Conservation (phyloP, 2,797 vertebrate genomes). For the Schizopygopsis pylzovi region DNA sequence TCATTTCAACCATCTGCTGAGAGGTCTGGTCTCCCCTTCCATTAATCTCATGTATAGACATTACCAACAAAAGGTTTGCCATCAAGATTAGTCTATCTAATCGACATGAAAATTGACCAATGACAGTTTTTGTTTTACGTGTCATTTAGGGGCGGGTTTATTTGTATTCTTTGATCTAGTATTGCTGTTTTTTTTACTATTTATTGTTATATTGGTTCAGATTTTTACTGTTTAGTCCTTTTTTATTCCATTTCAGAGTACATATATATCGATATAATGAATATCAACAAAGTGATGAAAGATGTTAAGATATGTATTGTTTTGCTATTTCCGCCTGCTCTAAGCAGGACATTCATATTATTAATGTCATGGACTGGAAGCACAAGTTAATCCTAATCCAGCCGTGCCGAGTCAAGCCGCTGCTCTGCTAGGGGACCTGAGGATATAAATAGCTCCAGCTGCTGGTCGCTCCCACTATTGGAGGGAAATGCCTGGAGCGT, state of each 20-base stretch:
- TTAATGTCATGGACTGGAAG: slow-evolving; percentile 9
- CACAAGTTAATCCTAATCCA: slow-evolving; percentile 45
- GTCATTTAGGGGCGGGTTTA: neutral
- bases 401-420: slow-evolving; percentile 16
- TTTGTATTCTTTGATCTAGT: neutral
- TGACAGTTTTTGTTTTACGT: neutral
- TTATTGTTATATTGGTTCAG: neutral
- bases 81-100: neutral
- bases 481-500: slow-evolving; percentile 26
- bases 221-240: neutral
- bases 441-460: slow-evolving; percentile 58
- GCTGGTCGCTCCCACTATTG: slow-evolving; percentile 29
- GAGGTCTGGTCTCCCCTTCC: slow-evolving; percentile 3
- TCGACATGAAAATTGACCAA: neutral
- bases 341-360: slow-evolving; percentile 23
- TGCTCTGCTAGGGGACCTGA: slow-evolving; percentile 51
- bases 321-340: neutral
- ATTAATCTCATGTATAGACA: neutral
- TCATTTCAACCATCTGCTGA: slow-evolving; percentile 52
- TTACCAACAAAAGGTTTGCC: neutral
- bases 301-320: neutral
- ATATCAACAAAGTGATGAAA: neutral
- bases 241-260: neutral
- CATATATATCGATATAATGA: neutral
- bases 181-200: neutral